Evolutionary conservation across 2,888 invertebrate species (phyloP).

Genomic region (Tachystola acroxantha): DNA sequence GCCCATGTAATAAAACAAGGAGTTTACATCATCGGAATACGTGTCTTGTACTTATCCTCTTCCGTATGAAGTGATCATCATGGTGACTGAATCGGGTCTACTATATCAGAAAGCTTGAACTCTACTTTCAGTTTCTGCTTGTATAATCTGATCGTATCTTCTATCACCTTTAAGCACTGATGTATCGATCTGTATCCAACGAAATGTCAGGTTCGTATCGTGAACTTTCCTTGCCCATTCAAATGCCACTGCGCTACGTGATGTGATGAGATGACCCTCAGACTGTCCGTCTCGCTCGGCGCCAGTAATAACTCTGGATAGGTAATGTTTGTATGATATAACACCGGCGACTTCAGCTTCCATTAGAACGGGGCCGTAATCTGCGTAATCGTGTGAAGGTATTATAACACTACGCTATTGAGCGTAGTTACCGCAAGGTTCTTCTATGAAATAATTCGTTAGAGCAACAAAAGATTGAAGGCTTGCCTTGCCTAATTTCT

Average conservation of each 20-base stretch:
- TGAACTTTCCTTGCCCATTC: constrained; percentile 6
- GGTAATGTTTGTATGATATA: constrained; percentile 9
- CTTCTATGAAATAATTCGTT: constrained; percentile 58
- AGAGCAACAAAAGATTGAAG: constrained; percentile 66
- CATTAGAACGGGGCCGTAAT: constrained; percentile 49
- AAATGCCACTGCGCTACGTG: constrained; percentile 9
- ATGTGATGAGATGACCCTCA: constrained; percentile 9
- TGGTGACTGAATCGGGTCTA: no score
- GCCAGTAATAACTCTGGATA: background rate
- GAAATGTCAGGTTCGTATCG: constrained; percentile 9
- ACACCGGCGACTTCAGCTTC: constrained; percentile 30
- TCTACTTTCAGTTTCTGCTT: no score
- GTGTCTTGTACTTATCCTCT: background rate
- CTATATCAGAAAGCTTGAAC: no score
- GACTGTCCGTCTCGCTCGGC: background rate
- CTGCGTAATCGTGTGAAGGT: constrained; percentile 63
- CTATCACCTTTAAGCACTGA: background rate
- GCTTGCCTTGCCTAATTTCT: constrained; percentile 68
- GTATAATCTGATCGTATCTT: no score
- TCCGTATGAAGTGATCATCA: no score
- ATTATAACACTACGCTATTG: constrained; percentile 56
- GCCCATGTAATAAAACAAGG: background rate
- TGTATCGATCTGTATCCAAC: background rate
- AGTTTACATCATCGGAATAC: constrained; percentile 4
- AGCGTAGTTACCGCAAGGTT: constrained; percentile 63